Evolutionary conservation across 2,113 vertebrate genomes (phyloP).

Genomic region (Saccopteryx leptura): DNA sequence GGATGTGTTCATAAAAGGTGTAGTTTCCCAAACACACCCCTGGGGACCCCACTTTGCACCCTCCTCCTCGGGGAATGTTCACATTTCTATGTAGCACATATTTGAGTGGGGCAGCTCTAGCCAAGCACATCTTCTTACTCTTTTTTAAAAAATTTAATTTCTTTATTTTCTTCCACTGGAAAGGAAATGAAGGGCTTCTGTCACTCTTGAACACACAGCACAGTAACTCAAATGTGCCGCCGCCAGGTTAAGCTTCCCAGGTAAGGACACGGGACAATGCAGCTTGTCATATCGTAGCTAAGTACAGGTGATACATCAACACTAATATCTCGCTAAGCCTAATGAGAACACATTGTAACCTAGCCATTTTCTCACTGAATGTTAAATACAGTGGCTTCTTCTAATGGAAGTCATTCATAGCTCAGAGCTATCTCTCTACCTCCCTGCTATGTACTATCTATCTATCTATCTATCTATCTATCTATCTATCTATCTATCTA

Average conservation of each 20-base stretch:
- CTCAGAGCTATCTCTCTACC: not conserved
- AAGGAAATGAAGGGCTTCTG: not conserved
- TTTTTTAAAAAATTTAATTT: not conserved
- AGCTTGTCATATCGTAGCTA: conserved; percentile 21
- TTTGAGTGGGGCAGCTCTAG: not conserved
- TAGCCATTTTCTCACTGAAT: not conserved
- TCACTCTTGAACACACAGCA: not conserved
- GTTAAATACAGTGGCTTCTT: conserved; percentile 52
- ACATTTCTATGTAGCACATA: not conserved
- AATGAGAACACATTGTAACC: conserved; percentile 66
- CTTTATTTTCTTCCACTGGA: not conserved
- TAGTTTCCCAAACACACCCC: not conserved
- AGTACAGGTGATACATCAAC: conserved; percentile 33
- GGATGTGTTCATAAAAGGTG: not conserved
- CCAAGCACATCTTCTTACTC: not conserved
- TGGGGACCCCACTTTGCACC: not conserved
- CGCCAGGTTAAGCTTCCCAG: not conserved
- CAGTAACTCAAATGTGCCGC: not conserved
- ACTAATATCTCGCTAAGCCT: conserved; percentile 41
- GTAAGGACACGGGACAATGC: not conserved
- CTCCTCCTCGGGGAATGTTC: not conserved
- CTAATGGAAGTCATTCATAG: conserved; percentile 49
- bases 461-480: not conserved
- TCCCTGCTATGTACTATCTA: not conserved
- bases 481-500: not conserved